A percentile compares a stretch with the other conserved stretches of the same genome.
Conservation (phyloP, 2,888 invertebrate genomes). For the Drosophila ustulata region DNA sequence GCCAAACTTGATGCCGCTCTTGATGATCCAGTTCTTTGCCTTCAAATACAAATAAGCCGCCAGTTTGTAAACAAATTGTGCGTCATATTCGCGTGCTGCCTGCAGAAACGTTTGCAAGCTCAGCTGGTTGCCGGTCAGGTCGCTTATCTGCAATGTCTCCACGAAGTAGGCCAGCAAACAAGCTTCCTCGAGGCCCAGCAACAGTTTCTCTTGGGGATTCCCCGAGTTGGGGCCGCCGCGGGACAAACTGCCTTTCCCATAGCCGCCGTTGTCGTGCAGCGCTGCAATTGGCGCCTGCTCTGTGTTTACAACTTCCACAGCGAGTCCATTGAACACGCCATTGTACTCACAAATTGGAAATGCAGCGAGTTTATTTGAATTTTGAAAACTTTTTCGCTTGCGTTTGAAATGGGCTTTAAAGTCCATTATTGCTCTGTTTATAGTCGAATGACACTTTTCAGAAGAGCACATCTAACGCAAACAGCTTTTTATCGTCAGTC, state of each 20-base stretch:
- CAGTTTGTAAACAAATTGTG: slow-evolving; percentile 89
- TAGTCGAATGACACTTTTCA: slow-evolving; percentile 14
- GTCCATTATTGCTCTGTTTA: slow-evolving; percentile 59
- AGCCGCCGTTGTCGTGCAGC: slow-evolving; percentile 90
- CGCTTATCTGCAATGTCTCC: slow-evolving; percentile 88
- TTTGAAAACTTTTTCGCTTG: slow-evolving; percentile 42
- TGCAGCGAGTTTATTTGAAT: slow-evolving; percentile 19
- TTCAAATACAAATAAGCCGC: slow-evolving; percentile 94
- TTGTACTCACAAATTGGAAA: slow-evolving; percentile 46
- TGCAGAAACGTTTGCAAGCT: slow-evolving; percentile 87
- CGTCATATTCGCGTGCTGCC: slow-evolving; percentile 87
- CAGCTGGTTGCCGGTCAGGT: slow-evolving; percentile 86
- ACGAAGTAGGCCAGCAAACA: slow-evolving; percentile 90
- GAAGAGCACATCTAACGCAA: not conserved
- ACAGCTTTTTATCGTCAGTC: not conserved
- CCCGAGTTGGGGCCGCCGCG: slow-evolving; percentile 80
- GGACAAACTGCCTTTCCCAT: slow-evolving; percentile 90
- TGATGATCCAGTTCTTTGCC: slow-evolving; percentile 96
- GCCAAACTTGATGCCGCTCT: slow-evolving; percentile 95
- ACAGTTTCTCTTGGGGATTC: slow-evolving; percentile 86
- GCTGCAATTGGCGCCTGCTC: slow-evolving; percentile 86
- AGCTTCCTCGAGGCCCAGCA: slow-evolving; percentile 91
- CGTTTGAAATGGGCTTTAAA: slow-evolving; percentile 62
- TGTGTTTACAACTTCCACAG: slow-evolving; percentile 87
- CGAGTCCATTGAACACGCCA: slow-evolving; percentile 89